Percentiles rank a stretch among this genome's conserved stretches.
These are phyloP conservation scores for Phalanger gymnotis DNA, from an alignment of 2,797 vertebrate species.

Conservation along the genomic window DNA sequence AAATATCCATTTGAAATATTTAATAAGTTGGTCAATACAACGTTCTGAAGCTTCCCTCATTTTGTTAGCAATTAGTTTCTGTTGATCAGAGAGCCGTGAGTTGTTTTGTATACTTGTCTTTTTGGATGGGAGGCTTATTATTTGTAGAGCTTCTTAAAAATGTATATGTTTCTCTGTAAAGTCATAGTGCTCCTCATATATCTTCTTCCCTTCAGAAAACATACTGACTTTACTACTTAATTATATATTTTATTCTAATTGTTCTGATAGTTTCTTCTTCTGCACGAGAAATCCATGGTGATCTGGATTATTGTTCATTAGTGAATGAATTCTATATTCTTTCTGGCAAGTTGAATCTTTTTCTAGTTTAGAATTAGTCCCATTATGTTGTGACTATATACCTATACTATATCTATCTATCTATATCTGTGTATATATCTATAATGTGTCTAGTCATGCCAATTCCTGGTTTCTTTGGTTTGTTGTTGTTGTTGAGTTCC, in stretches of 20 bases:
- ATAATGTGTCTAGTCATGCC: neutral
- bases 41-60: neutral
- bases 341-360: neutral
- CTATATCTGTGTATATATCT: neutral
- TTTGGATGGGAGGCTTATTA: neutral
- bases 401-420: too few relatives aligned
- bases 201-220: neutral
- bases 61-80: neutral
- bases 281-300: neutral
- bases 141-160: neutral
- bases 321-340: neutral
- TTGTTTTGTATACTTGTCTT: neutral
- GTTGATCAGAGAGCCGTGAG: neutral
- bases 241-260: neutral
- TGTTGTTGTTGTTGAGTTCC: neutral
- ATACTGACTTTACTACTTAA: neutral
- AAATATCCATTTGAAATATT: neutral
- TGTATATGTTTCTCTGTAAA: neutral
- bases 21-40: neutral
- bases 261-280: neutral
- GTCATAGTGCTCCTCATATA: neutral
- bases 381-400: neutral
- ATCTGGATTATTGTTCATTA: neutral
- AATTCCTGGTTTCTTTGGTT: neutral
- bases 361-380: neutral